Base-by-base conservation (phyloP, 1,140 invertebrate genomes). In the Aethina tumida region DNA sequence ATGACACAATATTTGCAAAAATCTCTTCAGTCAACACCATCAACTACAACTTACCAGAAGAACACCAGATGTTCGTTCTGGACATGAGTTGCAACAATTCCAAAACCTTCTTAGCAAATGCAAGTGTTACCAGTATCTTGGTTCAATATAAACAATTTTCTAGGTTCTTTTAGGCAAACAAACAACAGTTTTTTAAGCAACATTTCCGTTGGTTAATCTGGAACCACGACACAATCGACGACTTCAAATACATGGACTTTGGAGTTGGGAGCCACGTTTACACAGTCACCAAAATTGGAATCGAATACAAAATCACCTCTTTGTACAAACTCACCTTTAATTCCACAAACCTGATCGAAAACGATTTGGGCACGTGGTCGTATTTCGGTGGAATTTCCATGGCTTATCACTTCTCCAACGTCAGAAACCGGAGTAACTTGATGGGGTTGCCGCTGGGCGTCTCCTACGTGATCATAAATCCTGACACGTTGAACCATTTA, bases 401-500 rank as follows among this genome's bases (percentile, higher is more conserved):
- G 8, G 34, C 15, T 20, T 22, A 39, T 28, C 17, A 29, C 6
- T 15, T 39, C n/a, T 15, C 14, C 15, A 10, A 22, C 15, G 20
- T 30, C 10, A 39, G 21, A 19, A 44, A 39, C 19, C 16, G 41
- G 35, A 44, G 25, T 9, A 29, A 44, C 22, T 29, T 44, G 16
- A 29, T 24, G n/a, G 41, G 41, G 30, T 14, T 24, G 10, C 16
- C 56, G 64, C 13, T 63, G n/a, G 39, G 39, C 5, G 57, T 65
- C 13, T 62, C 62, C 21, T 60, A 64, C 29, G 68, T 70, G 1
- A 46, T 74, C 3, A 71, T 68, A 4, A 55, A 73, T 49, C 63
- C 62, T 7, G 64, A 73, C 34, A 69, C 68, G n/a, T 57, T 72
- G 4, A 62, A 70, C 42, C 71, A 75, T 49, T 54, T 75, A 21